Evolutionary conservation across 2,888 invertebrate species (phyloP), one percentile per base, ranked within the genome.

Genomic region (Coenonympha glycerion): DNA sequence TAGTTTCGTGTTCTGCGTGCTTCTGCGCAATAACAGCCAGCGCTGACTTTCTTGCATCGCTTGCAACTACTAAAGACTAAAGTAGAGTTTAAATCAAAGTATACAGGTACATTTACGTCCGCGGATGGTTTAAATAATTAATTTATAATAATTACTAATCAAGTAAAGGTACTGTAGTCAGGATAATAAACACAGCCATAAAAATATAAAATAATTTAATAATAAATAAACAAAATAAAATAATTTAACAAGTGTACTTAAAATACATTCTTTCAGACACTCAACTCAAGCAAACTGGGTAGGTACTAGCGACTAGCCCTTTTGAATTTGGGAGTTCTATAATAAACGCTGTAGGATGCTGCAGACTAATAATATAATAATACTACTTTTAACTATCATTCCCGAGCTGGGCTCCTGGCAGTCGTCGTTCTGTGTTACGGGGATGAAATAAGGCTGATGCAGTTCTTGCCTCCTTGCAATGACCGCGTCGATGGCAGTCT

Each of bases 361-460:
- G 56, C 81, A 79, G 3, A 79, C 47, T 28, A 80, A 55, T 46
- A 81, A 59, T 9, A 82, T 60, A 42, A 82, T 63, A 59, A 81
- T 64, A 71, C 86, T 85, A 67, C 75, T 80, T 51, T 66, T 76
- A 28, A 77, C 53, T 36, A 80, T 49, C 19, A 65, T 55, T 0
- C 77, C 71, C 0, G 81, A 72, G 52, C 68, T 79, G 1, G 85
- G 86, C 16, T 80, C 79, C 1, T 64, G 60, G 42, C 87, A 87
- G 0, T 73, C 66, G 0, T 69, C 73, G 1, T 59, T 59, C 0
- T 87, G 86, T 9, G 53, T 52, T 0, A 78, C 69, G 1, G 36
- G 4, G 0, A 69, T 56, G 69, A 86, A 86, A 68, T 74, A 83
- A 0, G 65, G 66, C 4, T 71, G 68, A 49, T 76, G 60, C 0